Conservation (phyloP, 2,888 invertebrate genomes). For the Dilophus febrilis region DNA sequence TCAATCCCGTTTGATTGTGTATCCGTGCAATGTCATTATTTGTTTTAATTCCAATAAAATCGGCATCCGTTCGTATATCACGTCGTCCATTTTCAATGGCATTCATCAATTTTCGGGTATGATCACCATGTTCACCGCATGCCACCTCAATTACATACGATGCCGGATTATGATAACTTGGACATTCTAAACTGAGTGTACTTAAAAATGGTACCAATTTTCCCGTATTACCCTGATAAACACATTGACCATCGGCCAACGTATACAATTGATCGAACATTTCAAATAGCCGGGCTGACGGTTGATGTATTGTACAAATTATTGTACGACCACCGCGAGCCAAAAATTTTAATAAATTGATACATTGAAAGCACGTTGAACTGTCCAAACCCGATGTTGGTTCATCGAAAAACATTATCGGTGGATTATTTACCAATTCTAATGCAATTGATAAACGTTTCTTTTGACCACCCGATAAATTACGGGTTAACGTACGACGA, state of each 20-base stretch:
- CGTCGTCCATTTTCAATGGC: conserved; percentile 73
- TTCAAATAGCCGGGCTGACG: conserved; percentile 88
- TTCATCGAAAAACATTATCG: conserved; percentile 96
- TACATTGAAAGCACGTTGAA: conserved; percentile 88
- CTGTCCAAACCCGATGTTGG: conserved; percentile 93
- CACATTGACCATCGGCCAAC: conserved; percentile 83
- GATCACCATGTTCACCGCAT: conserved; percentile 90
- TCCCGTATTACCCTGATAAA: conserved; percentile 80
- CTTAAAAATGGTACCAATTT: conserved; percentile 70
- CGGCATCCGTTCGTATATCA: conserved; percentile 57
- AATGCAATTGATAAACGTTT: conserved; percentile 87
- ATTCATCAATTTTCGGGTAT: conserved; percentile 63
- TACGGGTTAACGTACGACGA: conserved; percentile 75
- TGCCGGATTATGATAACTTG: conserved; percentile 93
- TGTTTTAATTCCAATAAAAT: conserved; percentile 43
- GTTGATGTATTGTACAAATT: conserved; percentile 85
- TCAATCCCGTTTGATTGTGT: conserved; percentile 25
- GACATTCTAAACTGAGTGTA: conserved; percentile 71
- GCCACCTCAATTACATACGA: conserved; percentile 94
- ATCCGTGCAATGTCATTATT: conserved; percentile 36
- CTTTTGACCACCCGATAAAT: conserved; percentile 87
- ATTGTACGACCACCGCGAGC: conserved; percentile 85
- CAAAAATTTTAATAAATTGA: conserved; percentile 70
- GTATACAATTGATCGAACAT: conserved; percentile 94
- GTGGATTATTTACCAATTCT: conserved; percentile 90